Conservation (phyloP, 1,140 invertebrate genomes). For the Pachypeltis micranthus region DNA sequence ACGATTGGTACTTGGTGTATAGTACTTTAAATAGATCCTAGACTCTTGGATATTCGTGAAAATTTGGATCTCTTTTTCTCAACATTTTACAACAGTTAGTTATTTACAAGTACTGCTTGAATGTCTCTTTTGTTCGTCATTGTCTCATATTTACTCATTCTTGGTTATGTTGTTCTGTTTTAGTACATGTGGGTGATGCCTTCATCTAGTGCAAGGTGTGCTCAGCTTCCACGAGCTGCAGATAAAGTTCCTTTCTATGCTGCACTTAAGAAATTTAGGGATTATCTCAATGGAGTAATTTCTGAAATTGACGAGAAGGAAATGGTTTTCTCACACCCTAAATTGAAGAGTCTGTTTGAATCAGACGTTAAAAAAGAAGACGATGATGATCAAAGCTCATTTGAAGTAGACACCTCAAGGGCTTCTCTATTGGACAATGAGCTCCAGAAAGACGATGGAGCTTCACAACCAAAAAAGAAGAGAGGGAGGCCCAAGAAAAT, state of each 20-base stretch:
- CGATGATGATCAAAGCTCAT: conserved; percentile 26
- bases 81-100: too few relatives aligned
- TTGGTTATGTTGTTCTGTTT: too few relatives aligned
- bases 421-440: conserved; percentile 36
- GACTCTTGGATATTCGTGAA: too few relatives aligned
- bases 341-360: conserved; percentile 40
- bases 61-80: too few relatives aligned
- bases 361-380: conserved; percentile 33
- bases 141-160: too few relatives aligned
- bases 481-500: conserved; percentile 75
- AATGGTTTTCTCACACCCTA: conserved; percentile 76
- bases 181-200: conserved; percentile 99
- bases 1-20: too few relatives aligned
- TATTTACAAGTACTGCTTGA: too few relatives aligned
- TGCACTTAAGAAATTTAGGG: conserved; percentile 85
- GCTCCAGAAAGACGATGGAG: conserved; percentile 32
- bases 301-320: conserved; percentile 79
- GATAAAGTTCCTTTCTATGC: conserved; percentile 96
- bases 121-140: too few relatives aligned
- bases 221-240: conserved; percentile 83
- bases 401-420: conserved; percentile 22
- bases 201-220: conserved; percentile 89
- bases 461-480: conserved; percentile 60
- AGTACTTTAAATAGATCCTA: too few relatives aligned
- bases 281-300: conserved; percentile 85